phyloP scores from a whole-genome alignment of 1,140 invertebrate genomes.

The Drosophila oshimai region DNA sequence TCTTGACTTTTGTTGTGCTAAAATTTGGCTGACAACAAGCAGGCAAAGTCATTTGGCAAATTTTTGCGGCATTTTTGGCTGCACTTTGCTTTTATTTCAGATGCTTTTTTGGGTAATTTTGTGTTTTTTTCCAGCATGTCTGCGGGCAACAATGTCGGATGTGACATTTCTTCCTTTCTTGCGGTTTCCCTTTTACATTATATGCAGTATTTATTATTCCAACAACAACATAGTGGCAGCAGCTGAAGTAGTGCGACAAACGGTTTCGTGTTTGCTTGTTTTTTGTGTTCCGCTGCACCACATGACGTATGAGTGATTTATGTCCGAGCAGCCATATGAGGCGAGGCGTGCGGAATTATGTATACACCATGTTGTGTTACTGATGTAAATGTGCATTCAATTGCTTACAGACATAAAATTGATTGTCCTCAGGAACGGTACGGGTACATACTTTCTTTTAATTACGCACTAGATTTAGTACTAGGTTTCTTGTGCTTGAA shows the following conservation, averaged over 20 bases:
- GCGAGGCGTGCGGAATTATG: slow-evolving; percentile 43
- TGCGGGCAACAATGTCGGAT: slow-evolving; percentile 49
- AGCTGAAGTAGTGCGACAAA: slow-evolving; percentile 41
- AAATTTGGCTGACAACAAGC: slow-evolving; percentile 31
- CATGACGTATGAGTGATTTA: slow-evolving; percentile 77
- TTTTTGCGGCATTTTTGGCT: slow-evolving; percentile 49
- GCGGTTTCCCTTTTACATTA: slow-evolving; percentile 53
- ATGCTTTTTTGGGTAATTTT: slow-evolving; percentile 2
- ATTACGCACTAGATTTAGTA: no score
- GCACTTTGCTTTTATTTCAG: slow-evolving; percentile 28
- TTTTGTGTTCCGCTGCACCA: slow-evolving; percentile 45
- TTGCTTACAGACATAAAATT: slow-evolving; percentile 52
- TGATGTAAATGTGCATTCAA: slow-evolving; percentile 58
- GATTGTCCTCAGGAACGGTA: slow-evolving; percentile 21
- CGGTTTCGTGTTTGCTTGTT: slow-evolving; percentile 54
- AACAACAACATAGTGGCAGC: slow-evolving; percentile 60
- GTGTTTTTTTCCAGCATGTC: not conserved
- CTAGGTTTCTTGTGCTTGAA: no score
- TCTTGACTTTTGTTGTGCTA: slow-evolving; percentile 36
- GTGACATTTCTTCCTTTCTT: slow-evolving; percentile 38
- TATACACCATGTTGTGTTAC: slow-evolving; percentile 48
- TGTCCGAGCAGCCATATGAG: slow-evolving; percentile 30
- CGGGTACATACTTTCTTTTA: not conserved
- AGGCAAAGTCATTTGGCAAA: slow-evolving; percentile 24
- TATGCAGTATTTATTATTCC: slow-evolving; percentile 63